phyloP scores from a whole-genome alignment of 1,140 invertebrate genomes.

The Anoplolepis gracilipes region DNA sequence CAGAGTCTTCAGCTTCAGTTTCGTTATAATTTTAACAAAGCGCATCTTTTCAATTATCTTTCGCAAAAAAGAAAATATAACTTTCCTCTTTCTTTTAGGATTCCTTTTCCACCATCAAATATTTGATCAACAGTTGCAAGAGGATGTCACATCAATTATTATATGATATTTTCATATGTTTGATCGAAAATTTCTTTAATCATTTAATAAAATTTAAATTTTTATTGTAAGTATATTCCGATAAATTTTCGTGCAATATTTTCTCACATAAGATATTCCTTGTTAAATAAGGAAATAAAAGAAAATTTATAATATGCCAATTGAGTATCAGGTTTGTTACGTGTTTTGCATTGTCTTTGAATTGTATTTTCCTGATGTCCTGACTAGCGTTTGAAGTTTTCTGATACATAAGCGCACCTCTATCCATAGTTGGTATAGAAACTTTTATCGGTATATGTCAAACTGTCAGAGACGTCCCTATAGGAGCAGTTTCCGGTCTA shows the following conservation, averaged over 20 bases:
- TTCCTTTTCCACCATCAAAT: not conserved
- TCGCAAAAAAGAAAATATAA: too few species aligned
- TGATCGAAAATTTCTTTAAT: not conserved
- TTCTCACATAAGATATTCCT: not conserved
- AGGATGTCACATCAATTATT: not conserved
- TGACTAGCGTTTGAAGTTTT: slow-evolving; percentile 6
- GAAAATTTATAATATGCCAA: slow-evolving; percentile 7
- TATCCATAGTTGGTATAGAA: slow-evolving; percentile 27
- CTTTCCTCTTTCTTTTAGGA: too few species aligned
- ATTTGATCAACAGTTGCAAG: not conserved
- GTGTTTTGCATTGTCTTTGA: slow-evolving; percentile 28
- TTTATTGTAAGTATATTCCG: not conserved
- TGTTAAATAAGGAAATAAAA: not conserved
- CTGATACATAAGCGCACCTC: not conserved
- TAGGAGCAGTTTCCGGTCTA: slow-evolving; percentile 47
- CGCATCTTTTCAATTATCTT: too few species aligned
- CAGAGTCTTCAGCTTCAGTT: too few species aligned
- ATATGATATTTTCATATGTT: not conserved
- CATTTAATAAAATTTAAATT: not conserved
- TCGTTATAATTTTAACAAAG: too few species aligned
- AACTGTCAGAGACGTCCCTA: slow-evolving; percentile 31
- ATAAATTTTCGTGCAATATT: not conserved
- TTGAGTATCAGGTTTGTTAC: not conserved
- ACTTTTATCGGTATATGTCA: slow-evolving; percentile 71
- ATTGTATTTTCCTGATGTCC: slow-evolving; percentile 34